These are phyloP conservation scores for Protaetia brevitarsis DNA, from an alignment of 1,140 invertebrate species.

Conservation along the genomic window DNA sequence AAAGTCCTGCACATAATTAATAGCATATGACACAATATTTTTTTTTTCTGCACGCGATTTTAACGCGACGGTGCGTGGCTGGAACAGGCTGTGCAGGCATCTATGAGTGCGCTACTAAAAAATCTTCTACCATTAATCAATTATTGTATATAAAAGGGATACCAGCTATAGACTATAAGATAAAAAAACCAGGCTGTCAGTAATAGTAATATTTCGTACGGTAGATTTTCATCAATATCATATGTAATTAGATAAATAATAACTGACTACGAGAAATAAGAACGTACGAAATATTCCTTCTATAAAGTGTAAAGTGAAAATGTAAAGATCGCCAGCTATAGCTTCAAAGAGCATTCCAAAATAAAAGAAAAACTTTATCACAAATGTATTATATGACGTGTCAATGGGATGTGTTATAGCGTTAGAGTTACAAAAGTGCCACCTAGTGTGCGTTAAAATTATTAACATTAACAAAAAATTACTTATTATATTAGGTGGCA, in stretches of 20 bases:
- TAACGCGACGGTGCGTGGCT: slow-evolving; percentile 47
- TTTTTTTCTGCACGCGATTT: slow-evolving; percentile 9
- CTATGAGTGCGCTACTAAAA: slow-evolving; percentile 45
- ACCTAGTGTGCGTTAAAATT: not conserved
- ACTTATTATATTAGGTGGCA: not conserved
- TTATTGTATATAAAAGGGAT: slow-evolving; percentile 34
- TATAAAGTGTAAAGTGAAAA: slow-evolving; percentile 16
- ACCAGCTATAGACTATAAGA: slow-evolving; percentile 13
- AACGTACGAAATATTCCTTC: too few relatives aligned
- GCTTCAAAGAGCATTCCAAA: slow-evolving; percentile 45
- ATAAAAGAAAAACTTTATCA: too few relatives aligned
- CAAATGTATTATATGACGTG: not conserved
- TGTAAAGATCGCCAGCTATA: slow-evolving; percentile 40
- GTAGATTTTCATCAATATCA: slow-evolving; percentile 23
- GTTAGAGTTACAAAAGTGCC: slow-evolving; percentile 23
- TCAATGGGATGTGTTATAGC: too few relatives aligned
- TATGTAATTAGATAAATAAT: not conserved
- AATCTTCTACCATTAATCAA: slow-evolving; percentile 27
- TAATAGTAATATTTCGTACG: slow-evolving; percentile 47
- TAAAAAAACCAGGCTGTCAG: slow-evolving; percentile 39
- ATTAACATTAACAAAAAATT: not conserved
- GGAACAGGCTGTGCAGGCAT: slow-evolving; percentile 48
- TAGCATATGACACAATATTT: too few relatives aligned
- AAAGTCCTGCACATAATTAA: slow-evolving; percentile 16
- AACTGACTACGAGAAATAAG: too few relatives aligned